Conservation (phyloP, 2,797 vertebrate species). For the Xiphophorus birchmanni region DNA sequence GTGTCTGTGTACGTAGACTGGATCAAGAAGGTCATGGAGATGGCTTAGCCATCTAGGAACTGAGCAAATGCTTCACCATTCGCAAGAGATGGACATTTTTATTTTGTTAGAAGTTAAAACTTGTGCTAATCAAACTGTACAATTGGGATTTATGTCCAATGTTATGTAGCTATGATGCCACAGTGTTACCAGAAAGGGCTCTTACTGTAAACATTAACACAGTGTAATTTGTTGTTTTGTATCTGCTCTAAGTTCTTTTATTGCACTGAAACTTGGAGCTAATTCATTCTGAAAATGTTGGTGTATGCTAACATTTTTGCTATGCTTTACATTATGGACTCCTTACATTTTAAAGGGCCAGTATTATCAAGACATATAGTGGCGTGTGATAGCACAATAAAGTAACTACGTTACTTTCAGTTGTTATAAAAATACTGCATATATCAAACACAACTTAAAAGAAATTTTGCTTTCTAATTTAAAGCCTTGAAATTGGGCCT, state of each 20-base stretch:
- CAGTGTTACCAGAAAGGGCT: not conserved
- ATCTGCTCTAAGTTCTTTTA: conserved; percentile 14
- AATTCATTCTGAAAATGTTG: conserved; percentile 6
- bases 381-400: too few species aligned
- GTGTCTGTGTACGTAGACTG: conserved; percentile 94
- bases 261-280: conserved; percentile 15
- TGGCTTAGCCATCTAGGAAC: conserved; percentile 79
- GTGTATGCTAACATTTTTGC: not conserved
- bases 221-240: conserved; percentile 5
- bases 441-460: too few species aligned
- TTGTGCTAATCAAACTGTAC: conserved; percentile 1
- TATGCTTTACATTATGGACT: not conserved
- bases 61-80: conserved; percentile 14
- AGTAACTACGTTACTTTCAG: too few species aligned
- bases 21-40: conserved; percentile 96
- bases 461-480: too few species aligned
- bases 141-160: conserved; percentile 15
- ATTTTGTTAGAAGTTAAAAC: not conserved
- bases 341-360: not conserved
- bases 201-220: not conserved
- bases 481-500: too few species aligned
- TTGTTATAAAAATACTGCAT: too few species aligned
- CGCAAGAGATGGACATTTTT: not conserved
- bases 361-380: too few species aligned
- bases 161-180: not conserved